These are phyloP conservation scores for Diadumene lineata DNA, from an alignment of 92 coral and sea anemone genomes.

Conservation along the genomic window DNA sequence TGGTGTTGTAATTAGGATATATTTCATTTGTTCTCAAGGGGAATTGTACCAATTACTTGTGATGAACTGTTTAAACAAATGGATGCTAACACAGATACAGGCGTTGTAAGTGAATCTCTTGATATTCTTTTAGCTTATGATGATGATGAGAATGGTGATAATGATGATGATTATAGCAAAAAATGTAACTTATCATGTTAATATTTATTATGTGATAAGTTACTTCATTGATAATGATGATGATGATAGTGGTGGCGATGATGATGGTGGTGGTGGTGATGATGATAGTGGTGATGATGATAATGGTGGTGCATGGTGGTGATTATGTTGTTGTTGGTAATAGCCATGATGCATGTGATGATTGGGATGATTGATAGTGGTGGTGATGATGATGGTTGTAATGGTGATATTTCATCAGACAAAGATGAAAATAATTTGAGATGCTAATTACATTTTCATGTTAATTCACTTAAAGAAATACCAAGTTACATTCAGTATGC, in stretches of 20 bases:
- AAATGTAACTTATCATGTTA: no score
- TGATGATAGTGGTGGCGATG: neutral
- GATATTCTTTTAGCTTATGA: neutral
- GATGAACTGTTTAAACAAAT: constrained; percentile 91
- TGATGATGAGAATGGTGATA: neutral
- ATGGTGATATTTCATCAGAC: neutral
- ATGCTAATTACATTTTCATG: neutral
- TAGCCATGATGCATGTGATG: neutral
- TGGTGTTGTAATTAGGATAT: neutral
- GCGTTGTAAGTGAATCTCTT: constrained; percentile 50
- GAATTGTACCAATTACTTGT: constrained; percentile 98
- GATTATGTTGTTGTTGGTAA: neutral
- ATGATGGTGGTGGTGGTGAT: neutral
- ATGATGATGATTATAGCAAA: neutral
- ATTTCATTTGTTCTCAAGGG: constrained; percentile 52
- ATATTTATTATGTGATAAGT: no score
- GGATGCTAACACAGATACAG: constrained; percentile 52
- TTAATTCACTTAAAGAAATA: constrained; percentile 55
- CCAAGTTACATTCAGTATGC: constrained; percentile 98
- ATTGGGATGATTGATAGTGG: neutral
- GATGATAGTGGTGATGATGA: neutral
- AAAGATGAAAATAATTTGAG: no score
- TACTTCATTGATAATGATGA: no score
- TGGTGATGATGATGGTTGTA: neutral
- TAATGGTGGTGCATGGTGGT: neutral